phyloP scores from a whole-genome alignment of 2,113 vertebrate species.

The Apteryx owenii region DNA sequence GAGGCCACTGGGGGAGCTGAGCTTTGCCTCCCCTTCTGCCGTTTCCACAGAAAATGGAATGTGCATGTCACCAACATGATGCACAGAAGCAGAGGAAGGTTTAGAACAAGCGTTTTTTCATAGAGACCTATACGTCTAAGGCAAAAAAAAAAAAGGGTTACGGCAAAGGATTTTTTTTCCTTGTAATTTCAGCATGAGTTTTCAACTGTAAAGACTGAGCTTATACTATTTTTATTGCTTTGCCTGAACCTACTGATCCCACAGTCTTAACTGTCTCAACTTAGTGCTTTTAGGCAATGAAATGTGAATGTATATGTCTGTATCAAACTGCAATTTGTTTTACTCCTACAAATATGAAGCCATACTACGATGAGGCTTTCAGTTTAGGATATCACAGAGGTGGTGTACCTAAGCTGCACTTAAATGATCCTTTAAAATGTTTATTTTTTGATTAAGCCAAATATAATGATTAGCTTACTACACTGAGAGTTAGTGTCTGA shows the following conservation, averaged over 20 bases:
- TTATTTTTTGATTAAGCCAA: not conserved
- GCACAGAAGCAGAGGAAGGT: not conserved
- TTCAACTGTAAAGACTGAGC: conserved; percentile 3
- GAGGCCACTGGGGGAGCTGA: conserved; percentile 34
- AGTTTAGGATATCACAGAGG: not conserved
- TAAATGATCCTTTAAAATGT: not conserved
- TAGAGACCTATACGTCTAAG: not conserved
- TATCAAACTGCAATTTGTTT: not conserved
- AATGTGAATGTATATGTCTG: not conserved
- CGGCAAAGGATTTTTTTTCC: not conserved
- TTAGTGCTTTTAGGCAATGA: not conserved
- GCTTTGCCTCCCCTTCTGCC: conserved; percentile 58
- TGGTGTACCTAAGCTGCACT: not conserved
- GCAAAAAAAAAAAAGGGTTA: not conserved
- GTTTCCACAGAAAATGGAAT: conserved; percentile 44
- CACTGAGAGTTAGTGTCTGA: no score
- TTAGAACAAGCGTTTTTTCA: conserved; percentile 10
- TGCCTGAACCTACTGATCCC: not conserved
- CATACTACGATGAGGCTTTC: not conserved
- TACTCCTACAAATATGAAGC: not conserved
- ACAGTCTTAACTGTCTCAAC: not conserved
- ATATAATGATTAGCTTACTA: not conserved
- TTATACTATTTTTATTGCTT: conserved; percentile 5
- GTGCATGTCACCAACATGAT: not conserved
- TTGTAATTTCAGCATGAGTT: conserved; percentile 4